phyloP scores from a whole-genome alignment of 1,140 invertebrate species.

The Ooceraea biroi region DNA sequence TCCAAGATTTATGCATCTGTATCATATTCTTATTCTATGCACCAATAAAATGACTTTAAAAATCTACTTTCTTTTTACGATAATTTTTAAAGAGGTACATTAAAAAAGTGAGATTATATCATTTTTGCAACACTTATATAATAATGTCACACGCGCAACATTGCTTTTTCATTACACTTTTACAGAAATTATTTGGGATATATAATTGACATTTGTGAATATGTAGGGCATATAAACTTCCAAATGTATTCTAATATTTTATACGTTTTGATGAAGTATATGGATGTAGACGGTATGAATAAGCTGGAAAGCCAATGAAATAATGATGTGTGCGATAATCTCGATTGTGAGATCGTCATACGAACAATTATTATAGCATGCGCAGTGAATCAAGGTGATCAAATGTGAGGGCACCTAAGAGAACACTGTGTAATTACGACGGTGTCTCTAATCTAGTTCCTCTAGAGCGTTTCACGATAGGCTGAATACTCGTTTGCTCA shows the following conservation, averaged over 20 bases:
- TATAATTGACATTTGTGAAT: background rate
- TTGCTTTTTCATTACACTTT: background rate
- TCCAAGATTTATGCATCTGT: no score
- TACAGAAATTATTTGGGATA: background rate
- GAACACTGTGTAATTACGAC: constrained; percentile 58
- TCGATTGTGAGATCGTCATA: constrained; percentile 22
- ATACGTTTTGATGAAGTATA: constrained; percentile 23
- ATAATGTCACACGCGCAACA: no score
- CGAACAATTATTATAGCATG: constrained; percentile 46
- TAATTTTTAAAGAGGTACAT: no score
- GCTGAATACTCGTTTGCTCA: constrained; percentile 65
- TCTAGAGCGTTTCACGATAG: constrained; percentile 22
- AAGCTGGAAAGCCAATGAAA: constrained; percentile 58
- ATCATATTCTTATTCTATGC: no score
- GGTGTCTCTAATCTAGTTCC: constrained; percentile 66
- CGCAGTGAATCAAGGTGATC: constrained; percentile 48
- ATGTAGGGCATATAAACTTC: background rate
- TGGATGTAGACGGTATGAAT: no score
- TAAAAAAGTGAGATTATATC: background rate
- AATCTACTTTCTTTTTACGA: no score
- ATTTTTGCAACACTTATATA: background rate
- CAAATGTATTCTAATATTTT: background rate
- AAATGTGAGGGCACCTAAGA: constrained; percentile 39
- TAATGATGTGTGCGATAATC: constrained; percentile 51
- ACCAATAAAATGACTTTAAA: no score